A percentile compares a stretch with the other conserved stretches of the same genome.
phyloP scores from a whole-genome alignment of 2,113 vertebrate species.

The Melanerpes aurifrons region DNA sequence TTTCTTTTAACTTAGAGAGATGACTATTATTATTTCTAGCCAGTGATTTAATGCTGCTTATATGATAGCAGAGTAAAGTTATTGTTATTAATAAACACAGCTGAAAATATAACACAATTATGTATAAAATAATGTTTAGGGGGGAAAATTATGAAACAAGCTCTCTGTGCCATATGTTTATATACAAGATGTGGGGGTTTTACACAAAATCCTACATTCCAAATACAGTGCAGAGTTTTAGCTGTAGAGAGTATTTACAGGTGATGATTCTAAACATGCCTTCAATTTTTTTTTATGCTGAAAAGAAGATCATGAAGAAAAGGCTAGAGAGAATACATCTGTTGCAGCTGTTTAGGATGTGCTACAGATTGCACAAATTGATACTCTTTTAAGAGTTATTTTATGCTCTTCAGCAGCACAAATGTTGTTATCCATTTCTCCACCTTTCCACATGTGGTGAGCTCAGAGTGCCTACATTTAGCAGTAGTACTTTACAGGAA shows the following conservation, averaged over 20 bases:
- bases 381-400: not conserved
- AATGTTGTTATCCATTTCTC: not conserved
- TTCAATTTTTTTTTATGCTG: not conserved
- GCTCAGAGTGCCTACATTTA: not conserved
- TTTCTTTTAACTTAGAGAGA: not conserved
- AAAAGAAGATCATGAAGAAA: not conserved
- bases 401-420: not conserved
- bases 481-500: not conserved
- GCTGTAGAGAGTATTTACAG: not conserved
- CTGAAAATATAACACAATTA: not conserved
- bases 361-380: not conserved
- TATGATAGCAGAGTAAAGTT: not conserved
- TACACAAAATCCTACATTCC: not conserved
- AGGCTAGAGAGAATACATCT: not conserved
- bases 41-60: not conserved
- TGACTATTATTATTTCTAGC: not conserved
- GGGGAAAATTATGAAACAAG: not conserved
- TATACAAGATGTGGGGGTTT: not conserved
- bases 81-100: not conserved
- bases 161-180: not conserved
- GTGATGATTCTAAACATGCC: not conserved
- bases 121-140: not conserved
- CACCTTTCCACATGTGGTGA: not conserved
- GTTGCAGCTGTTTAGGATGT: not conserved
- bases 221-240: not conserved